These are phyloP conservation scores for Pycnonotus jocosus DNA, from an alignment of 2,113 vertebrate species.

Conservation along the genomic window DNA sequence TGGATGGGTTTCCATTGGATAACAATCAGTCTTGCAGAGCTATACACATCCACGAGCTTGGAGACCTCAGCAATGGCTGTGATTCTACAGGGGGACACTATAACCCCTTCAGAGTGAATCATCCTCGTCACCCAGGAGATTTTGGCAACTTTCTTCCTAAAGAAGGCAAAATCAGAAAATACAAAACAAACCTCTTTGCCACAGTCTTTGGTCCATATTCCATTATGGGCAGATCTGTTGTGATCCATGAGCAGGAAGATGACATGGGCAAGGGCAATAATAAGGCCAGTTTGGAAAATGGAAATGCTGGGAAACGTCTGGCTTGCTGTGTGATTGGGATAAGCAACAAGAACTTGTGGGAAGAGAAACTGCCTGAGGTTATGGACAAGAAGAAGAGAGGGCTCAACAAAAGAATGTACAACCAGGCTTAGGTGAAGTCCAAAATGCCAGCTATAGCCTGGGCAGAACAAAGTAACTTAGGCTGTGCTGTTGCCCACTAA, in stretches of 20 bases:
- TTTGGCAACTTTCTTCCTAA: slow-evolving; percentile 86
- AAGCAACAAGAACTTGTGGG: slow-evolving; percentile 68
- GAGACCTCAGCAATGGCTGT: slow-evolving; percentile 83
- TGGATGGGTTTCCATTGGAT: slow-evolving; percentile 75
- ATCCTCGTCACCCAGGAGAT: slow-evolving; percentile 90
- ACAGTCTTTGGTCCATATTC: slow-evolving; percentile 76
- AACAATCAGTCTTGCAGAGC: slow-evolving; percentile 64
- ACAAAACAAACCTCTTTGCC: slow-evolving; percentile 57
- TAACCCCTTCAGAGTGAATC: slow-evolving; percentile 76
- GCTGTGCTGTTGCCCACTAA: neutral
- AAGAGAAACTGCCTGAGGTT: neutral
- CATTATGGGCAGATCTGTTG: slow-evolving; percentile 82
- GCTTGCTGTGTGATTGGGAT: slow-evolving; percentile 88
- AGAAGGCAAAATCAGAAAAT: slow-evolving; percentile 72
- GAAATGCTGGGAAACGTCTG: slow-evolving; percentile 88
- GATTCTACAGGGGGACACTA: slow-evolving; percentile 85
- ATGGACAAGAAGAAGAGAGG: slow-evolving; percentile 46
- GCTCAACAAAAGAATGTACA: neutral
- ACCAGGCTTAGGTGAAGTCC: neutral
- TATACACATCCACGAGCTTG: slow-evolving; percentile 88
- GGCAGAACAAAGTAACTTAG: neutral
- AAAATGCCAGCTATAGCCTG: neutral
- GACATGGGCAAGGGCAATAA: slow-evolving; percentile 86
- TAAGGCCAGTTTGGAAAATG: slow-evolving; percentile 81
- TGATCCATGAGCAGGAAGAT: slow-evolving; percentile 85